These are phyloP conservation scores for Calidris pygmaea DNA, from an alignment of 2,113 vertebrate species.

Conservation along the genomic window DNA sequence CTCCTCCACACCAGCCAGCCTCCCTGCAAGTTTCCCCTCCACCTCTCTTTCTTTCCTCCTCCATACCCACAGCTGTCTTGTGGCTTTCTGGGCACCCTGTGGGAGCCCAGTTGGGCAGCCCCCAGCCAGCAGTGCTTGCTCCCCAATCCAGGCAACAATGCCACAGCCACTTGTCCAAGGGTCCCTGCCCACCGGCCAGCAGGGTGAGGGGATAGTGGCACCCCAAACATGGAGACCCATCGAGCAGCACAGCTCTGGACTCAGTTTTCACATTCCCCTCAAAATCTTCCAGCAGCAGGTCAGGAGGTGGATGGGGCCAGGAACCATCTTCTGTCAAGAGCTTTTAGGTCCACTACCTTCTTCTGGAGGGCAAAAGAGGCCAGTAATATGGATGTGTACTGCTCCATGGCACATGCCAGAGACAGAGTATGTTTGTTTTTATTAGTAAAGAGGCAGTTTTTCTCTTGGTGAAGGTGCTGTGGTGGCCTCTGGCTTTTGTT, in stretches of 20 bases:
- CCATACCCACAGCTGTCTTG: not conserved
- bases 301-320: not conserved
- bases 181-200: too few species aligned
- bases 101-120: rapidly evolving
- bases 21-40: not conserved
- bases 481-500: not conserved
- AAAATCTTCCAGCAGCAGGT: not conserved
- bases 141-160: not conserved
- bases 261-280: not conserved
- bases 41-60: not conserved
- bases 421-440: not conserved
- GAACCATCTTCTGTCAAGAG: not conserved
- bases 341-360: not conserved
- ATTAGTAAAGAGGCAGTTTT: not conserved
- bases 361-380: not conserved
- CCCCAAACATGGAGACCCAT: too few species aligned
- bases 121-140: not conserved
- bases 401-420: not conserved
- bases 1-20: not conserved
- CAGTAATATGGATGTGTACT: not conserved
- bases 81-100: not conserved
- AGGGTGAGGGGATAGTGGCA: rapidly evolving
- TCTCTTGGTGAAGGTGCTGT: not conserved
- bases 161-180: not conserved
- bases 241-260: not conserved